Conservation (phyloP, 2,888 invertebrate genomes). For the Sepioteuthis lessoniana region DNA sequence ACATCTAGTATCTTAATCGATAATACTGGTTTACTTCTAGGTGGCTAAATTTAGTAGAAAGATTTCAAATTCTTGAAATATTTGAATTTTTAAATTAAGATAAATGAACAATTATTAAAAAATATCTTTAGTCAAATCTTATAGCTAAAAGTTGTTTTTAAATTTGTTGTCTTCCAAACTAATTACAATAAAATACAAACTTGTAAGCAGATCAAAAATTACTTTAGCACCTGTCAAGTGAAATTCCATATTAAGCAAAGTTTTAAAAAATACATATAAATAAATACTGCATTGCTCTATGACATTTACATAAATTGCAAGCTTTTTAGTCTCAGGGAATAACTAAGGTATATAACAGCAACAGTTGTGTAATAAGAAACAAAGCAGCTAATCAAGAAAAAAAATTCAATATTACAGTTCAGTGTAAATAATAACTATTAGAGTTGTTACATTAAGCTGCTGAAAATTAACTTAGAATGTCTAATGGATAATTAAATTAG, state of each 20-base stretch:
- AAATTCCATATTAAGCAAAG: not conserved
- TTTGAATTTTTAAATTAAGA: too few species aligned
- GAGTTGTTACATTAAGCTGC: not conserved
- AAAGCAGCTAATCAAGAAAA: not conserved
- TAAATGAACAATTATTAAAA: too few species aligned
- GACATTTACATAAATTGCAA: not conserved
- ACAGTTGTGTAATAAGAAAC: not conserved
- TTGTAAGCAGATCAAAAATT: not conserved
- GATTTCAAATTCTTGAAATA: too few species aligned
- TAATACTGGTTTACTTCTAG: too few species aligned
- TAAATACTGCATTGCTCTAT: not conserved
- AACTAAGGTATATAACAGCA: not conserved
- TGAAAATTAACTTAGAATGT: not conserved
- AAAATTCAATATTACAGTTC: not conserved
- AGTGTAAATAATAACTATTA: not conserved
- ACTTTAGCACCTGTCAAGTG: not conserved
- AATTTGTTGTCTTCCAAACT: too few species aligned
- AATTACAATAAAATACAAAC: too few species aligned
- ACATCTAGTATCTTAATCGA: too few species aligned
- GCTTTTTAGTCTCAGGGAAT: not conserved
- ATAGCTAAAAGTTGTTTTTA: too few species aligned
- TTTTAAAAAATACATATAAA: not conserved
- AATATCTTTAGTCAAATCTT: too few species aligned
- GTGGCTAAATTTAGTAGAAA: too few species aligned
- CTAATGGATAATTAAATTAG: not conserved